Percentiles rank a stretch among this genome's conserved stretches.
These are phyloP conservation scores for Monomorium pharaonis DNA, from an alignment of 1,140 invertebrate species.

Conservation along the genomic window DNA sequence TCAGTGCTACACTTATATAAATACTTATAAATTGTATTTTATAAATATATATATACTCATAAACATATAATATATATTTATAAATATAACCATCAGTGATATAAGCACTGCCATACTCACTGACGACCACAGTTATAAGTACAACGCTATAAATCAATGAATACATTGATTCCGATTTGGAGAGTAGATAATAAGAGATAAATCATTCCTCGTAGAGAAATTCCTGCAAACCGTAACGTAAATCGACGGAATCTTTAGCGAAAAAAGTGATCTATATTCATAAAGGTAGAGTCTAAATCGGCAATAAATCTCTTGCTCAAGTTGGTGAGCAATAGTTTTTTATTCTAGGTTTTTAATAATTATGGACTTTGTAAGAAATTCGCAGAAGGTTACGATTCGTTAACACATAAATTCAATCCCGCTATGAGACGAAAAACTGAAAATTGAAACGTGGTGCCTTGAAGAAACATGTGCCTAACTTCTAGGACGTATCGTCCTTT, in stretches of 20 bases:
- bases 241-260: background rate
- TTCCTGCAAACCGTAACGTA: background rate
- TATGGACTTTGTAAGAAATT: background rate
- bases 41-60: too few species aligned
- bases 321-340: constrained; percentile 13
- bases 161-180: too few species aligned
- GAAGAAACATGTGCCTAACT: constrained; percentile 53
- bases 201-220: constrained; percentile 9
- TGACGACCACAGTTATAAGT: too few species aligned
- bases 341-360: constrained; percentile 30
- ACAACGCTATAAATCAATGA: too few species aligned
- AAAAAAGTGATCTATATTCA: constrained; percentile 28
- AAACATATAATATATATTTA: too few species aligned
- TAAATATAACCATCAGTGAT: too few species aligned
- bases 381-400: background rate
- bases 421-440: background rate
- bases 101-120: too few species aligned
- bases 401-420: background rate
- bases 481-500: constrained; percentile 10
- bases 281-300: constrained; percentile 21
- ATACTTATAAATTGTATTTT: too few species aligned
- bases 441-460: constrained; percentile 54
- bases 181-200: background rate
- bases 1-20: too few species aligned
- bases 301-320: constrained; percentile 28